A percentile compares a stretch with the other conserved stretches of the same genome.
Conservation (phyloP, 1,140 invertebrate species). For the Drosophila repleta region DNA sequence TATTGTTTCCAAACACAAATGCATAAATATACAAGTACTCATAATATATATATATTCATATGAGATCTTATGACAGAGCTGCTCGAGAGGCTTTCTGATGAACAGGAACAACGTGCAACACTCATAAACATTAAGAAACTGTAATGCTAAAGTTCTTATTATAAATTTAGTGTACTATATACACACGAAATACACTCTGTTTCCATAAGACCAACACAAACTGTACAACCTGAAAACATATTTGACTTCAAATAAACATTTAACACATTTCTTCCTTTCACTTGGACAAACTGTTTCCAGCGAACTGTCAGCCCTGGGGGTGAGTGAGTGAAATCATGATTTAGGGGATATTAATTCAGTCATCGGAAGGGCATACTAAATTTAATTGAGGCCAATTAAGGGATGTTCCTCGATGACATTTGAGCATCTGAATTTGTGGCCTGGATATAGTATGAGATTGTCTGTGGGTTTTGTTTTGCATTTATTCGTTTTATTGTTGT, state of each 20-base stretch:
- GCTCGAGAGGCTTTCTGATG: constrained; percentile 52
- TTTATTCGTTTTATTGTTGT: constrained; percentile 75
- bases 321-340: constrained; percentile 3
- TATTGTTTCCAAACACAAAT: not conserved
- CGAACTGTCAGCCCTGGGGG: not conserved
- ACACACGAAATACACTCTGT: constrained; percentile 12
- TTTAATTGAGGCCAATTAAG: constrained; percentile 13
- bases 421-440: not conserved
- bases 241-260: constrained; percentile 52
- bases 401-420: constrained; percentile 11
- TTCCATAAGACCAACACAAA: constrained; percentile 18
- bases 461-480: constrained; percentile 37
- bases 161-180: constrained; percentile 40
- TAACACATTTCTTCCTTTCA: constrained; percentile 60
- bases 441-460: too few species aligned
- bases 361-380: not conserved
- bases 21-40: constrained; percentile 2
- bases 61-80: constrained; percentile 12
- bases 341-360: constrained; percentile 32
- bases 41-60: constrained; percentile 6
- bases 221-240: constrained; percentile 28
- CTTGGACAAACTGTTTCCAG: constrained; percentile 28
- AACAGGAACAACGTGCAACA: constrained; percentile 15
- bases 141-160: constrained; percentile 55
- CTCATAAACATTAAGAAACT: constrained; percentile 52